Base-by-base conservation (phyloP, 1,140 invertebrate genomes). In the Thalassaphorura encarpata region DNA sequence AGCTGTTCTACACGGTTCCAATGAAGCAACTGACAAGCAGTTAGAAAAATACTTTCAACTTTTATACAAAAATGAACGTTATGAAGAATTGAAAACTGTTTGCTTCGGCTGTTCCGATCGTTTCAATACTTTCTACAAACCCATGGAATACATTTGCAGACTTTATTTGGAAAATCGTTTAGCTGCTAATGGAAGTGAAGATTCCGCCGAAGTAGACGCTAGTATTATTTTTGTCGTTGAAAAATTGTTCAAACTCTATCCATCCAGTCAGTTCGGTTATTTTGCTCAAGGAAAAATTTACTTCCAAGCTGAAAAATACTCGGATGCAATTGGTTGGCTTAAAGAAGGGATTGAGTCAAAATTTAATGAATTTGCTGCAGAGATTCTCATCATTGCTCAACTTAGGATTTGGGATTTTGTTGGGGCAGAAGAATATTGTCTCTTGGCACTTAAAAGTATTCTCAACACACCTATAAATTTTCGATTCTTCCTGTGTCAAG, bases 111-210 rank as follows among this genome's bases (percentile, higher is more conserved):
- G 58, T n/a, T 52, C 24, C 39, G 3, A 16, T 0, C 23, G 40
- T 19, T 62, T 45, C 43, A 62, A 62, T 43, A 1, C 8, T 13
- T 62, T 50, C 33, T 62, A 58, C 29, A 53, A 51, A 1, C 60
- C 60, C 3, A 58, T 55, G 33, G 60, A 62, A n/a, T 62, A 55
- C 52, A 5, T 62, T 0, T 62, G 60, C 23, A 21, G 60, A 3
- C 16, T 58, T 11, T 62, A 58, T 21, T 3, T 62, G 16, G 60
- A 62, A 43, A 29, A 45, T 11, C 19, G 26, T n/a, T 23, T 40
- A 21, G 39, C 23, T 28, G 26, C 1, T 11, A 27, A 16, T 16
- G 11, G 26, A n/a, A 27, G 40, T 23, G 48, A 54, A 21, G 29
- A 40, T 19, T 26, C 18, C 16, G 47, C 40, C 41, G 31, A 49